Evolutionary conservation across 2,888 invertebrate species (phyloP), one percentile per base, ranked within the genome.

Genomic region (Perdita meconis): DNA sequence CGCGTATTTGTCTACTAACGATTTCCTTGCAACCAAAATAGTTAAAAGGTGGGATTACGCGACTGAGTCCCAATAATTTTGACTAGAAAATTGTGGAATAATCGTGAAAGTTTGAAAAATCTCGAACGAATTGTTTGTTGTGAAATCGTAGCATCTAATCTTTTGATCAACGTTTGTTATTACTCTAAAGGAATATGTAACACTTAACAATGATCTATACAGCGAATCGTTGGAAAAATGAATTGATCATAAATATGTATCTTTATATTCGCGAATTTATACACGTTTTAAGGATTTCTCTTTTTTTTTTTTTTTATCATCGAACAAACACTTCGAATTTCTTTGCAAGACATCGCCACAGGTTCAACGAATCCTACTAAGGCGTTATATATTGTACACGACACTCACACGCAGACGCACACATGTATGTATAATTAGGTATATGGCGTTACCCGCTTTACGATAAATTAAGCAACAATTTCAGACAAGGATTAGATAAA

Each of bases 291-390:
- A 38, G 44, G 42, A 2, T 26, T 30, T 30, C 30, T 30, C 30
- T 22, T 8, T 51, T 57, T 24, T 12, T n/a, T 42, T 40, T 60
- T 59, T 40, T 57, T 36, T 72, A 38, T 19, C 40, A 60, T 44
- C 16, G 47, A 64, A 38, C 73, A 60, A 60, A 36, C 38, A 2
- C 38, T 47, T 34, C 40, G 47, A 13, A 51, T 77, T 74, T 42
- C 19, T 59, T 74, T 71, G 47, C 30, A 44, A 61, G 16, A 40
- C 42, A 59, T 67, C 44, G 66, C 47, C 50, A 42, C 60, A 51
- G 50, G 68, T 79, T 73, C 73, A 79, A 78, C 77, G 77, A 78
- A 78, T 69, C 69, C 55, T 69, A 68, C 19, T 77, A 64, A 42
- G 59, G 69, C 42, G 47, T 75, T 55, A 71, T 66, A 42, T 38